Conservation (phyloP, 2,888 invertebrate species). For the Platynereis dumerilii region DNA sequence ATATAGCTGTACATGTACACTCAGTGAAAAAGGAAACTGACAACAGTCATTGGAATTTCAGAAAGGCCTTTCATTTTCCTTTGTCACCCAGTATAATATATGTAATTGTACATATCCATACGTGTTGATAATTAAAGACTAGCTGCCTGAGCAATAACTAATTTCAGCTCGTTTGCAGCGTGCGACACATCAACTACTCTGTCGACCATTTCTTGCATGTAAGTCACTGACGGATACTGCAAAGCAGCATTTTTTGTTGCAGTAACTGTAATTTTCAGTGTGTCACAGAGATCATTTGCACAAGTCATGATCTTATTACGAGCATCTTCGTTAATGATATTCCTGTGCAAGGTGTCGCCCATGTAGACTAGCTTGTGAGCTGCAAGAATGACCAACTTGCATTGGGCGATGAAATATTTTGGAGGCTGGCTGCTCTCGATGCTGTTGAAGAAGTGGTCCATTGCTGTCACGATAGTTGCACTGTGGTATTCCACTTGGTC, state of each 20-base stretch:
- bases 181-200: conserved; percentile 85
- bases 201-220: conserved; percentile 93
- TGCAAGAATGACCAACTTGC: conserved; percentile 91
- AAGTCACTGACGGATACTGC: conserved; percentile 88
- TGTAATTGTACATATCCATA: too few relatives aligned
- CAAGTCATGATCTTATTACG: conserved; percentile 67
- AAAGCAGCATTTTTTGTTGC: conserved; percentile 90
- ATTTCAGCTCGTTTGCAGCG: conserved; percentile 80
- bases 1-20: too few relatives aligned
- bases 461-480: conserved; percentile 79
- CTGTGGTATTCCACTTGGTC: conserved; percentile 86
- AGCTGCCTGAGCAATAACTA: conserved; percentile 56
- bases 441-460: conserved; percentile 89
- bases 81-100: too few relatives aligned
- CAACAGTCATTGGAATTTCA: too few relatives aligned
- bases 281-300: conserved; percentile 57
- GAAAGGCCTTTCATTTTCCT: too few relatives aligned
- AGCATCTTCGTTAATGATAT: conserved; percentile 77
- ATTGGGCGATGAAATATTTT: conserved; percentile 87
- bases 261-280: conserved; percentile 73
- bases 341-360: conserved; percentile 90
- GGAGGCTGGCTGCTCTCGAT: conserved; percentile 94
- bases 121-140: conserved; percentile 43
- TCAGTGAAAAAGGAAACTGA: too few relatives aligned
- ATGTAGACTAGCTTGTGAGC: conserved; percentile 93